Conservation (phyloP, 2,888 invertebrate genomes). For the Ashinkailepas kermadecensis region DNA sequence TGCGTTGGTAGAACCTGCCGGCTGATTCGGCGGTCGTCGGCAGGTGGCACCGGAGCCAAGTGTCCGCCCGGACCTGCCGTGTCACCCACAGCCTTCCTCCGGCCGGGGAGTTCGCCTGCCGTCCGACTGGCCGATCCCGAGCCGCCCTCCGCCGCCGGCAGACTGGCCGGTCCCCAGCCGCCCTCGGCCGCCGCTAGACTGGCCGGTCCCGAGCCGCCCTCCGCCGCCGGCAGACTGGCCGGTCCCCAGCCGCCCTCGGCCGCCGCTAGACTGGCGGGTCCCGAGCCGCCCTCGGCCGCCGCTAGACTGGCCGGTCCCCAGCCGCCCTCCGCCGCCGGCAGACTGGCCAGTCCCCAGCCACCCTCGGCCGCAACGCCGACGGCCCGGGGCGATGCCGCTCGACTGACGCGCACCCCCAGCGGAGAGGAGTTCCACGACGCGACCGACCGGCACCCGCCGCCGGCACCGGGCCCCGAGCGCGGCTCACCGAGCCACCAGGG, state of each 20-base stretch:
- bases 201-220: too few species aligned
- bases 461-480: not conserved
- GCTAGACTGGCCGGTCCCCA: too few species aligned
- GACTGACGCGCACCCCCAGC: not conserved
- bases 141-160: too few species aligned
- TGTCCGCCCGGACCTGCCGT: not conserved
- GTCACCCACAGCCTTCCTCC: not conserved
- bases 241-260: too few species aligned
- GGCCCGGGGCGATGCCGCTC: too few species aligned
- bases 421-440: slow-evolving; percentile 8
- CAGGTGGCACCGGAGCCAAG: not conserved
- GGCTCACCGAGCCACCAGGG: not conserved
- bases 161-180: not conserved
- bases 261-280: too few species aligned
- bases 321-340: too few species aligned
- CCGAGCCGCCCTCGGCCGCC: too few species aligned
- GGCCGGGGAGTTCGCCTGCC: not conserved
- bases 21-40: not conserved
- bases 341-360: too few species aligned
- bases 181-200: not conserved
- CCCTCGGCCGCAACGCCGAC: too few species aligned
- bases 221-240: too few species aligned
- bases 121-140: not conserved
- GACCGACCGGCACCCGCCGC: not conserved
- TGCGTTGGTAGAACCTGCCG: too few species aligned